Evolutionary conservation across 2,888 invertebrate species (phyloP), one percentile per base, ranked within the genome.

Genomic region (Caenorhabditis doughertyi): DNA sequence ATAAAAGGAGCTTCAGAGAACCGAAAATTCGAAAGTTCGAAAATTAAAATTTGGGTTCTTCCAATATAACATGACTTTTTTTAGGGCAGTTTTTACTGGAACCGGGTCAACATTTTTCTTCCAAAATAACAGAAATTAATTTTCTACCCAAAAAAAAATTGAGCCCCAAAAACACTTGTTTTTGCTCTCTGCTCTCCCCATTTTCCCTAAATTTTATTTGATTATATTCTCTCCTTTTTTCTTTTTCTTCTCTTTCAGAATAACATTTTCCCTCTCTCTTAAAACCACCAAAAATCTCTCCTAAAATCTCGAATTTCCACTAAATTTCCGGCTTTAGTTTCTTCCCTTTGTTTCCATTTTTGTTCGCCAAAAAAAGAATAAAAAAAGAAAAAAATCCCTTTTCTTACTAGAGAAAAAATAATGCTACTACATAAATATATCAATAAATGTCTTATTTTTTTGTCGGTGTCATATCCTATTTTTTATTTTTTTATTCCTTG

Each of bases 271-370:
- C 39, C 13, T 11, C 39, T 5, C 39, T 4, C 23, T 32, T 25
- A 49, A 47, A 47, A 47, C 23, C 23, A 39, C 42, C 58, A 35
- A 60, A 42, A 60, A 60, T 23, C 44, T 13, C 35, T 11, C 11
- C 32, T 32, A 58, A 60, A 60, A 32, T 49, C 64, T 64, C 64
- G 21, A 64, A 64, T 64, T 64, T 64, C 64, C 27, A 32, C 32
- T 9, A 64, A 47, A 64, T 64, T 64, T 64, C 64, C 64, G 64
- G 64, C 32, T 47, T 42, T n/a, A n/a, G n/a, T n/a, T n/a, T 35
- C 35, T 27, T 56, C 32, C 13, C 23, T 47, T 18, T 25, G n/a
- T 42, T 27, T 44, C 11, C 21, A 9, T 39, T 42, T 21, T 23
- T 29, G n/a, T 25, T 4, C 58, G n/a, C 11, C 13, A 11, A 32